Conservation (phyloP, 2,113 vertebrate genomes). For the Oceanodroma tethys region DNA sequence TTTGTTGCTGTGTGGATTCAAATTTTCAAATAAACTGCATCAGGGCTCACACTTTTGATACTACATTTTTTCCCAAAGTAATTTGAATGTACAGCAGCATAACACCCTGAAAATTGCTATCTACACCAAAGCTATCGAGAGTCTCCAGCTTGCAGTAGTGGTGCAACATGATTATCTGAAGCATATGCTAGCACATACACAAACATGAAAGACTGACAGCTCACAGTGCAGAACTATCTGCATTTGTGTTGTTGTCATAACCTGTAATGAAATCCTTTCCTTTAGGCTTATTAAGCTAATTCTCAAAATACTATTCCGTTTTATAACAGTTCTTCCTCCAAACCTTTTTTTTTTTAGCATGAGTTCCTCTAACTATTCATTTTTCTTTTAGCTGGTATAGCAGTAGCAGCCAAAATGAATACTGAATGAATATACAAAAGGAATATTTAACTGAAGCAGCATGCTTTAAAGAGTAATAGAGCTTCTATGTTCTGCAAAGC, state of each 20-base stretch:
- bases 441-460: constrained; percentile 27
- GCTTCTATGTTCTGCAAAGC: neutral
- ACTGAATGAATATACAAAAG: constrained; percentile 3
- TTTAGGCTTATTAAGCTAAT: neutral
- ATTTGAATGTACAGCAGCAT: rapidly evolving
- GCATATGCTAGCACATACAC: neutral
- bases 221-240: neutral
- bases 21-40: neutral
- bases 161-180: neutral
- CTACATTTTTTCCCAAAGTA: neutral
- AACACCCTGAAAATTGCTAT: neutral
- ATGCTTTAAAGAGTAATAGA: neutral
- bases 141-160: neutral
- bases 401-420: neutral
- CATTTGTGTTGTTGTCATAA: neutral
- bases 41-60: neutral
- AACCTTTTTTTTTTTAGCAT: neutral
- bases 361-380: neutral
- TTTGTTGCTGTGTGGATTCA: neutral
- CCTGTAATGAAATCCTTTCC: neutral
- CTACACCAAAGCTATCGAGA: neutral
- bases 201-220: neutral
- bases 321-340: neutral
- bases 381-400: neutral
- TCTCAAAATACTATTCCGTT: neutral